Evolutionary conservation across 2,797 vertebrate species (phyloP).

Genomic region (Capromys pilorides): DNA sequence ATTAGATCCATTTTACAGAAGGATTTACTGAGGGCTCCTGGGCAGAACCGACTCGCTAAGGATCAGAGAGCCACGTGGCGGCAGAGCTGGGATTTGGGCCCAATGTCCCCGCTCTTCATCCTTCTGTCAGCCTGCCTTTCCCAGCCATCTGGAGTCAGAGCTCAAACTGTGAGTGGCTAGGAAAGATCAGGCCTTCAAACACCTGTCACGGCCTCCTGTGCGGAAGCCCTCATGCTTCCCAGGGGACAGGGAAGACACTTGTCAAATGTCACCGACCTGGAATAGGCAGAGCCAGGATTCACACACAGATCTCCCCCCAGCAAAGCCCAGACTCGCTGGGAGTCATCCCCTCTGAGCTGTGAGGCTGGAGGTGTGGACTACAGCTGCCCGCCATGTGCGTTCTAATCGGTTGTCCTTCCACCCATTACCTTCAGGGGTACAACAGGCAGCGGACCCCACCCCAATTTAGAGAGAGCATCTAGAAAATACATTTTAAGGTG

Average conservation of each 20-base stretch:
- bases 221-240: not conserved
- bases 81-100: constrained; percentile 10
- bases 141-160: constrained; percentile 27
- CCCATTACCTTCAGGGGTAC: not conserved
- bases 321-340: not conserved
- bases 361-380: not conserved
- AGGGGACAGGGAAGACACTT: not conserved
- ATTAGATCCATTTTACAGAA: constrained; percentile 18
- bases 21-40: not conserved
- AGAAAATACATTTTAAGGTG: not conserved
- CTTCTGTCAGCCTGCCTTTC: constrained; percentile 33
- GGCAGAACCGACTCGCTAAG: not conserved
- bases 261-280: not conserved
- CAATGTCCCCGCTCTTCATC: not conserved
- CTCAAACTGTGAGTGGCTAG: constrained; percentile 21
- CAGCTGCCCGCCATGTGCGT: not conserved
- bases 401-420: not conserved
- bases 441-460: not conserved
- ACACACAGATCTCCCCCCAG: not conserved
- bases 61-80: not conserved
- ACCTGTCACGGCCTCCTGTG: not conserved
- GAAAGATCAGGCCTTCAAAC: not conserved
- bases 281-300: not conserved
- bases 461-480: not conserved
- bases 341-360: no score